Conservation (phyloP, 2,888 invertebrate species). For the Epiperipatus broadwayi region DNA sequence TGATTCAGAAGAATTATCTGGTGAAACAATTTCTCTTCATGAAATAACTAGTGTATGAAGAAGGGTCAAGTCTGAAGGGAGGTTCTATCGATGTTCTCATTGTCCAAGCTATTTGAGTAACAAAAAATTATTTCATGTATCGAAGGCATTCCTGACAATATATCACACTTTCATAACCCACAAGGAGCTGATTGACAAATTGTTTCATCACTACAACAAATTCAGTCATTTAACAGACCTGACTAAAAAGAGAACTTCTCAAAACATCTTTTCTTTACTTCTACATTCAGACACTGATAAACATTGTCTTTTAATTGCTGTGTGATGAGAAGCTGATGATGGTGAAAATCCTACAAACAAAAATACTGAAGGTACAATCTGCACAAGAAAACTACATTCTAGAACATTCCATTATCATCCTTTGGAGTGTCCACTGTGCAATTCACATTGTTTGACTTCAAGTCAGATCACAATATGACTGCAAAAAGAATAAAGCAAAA, state of each 20-base stretch:
- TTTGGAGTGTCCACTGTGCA: conserved; percentile 38
- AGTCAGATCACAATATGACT: no score
- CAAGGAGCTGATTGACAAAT: conserved; percentile 58
- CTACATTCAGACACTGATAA: conserved; percentile 88
- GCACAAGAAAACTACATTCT: conserved; percentile 37
- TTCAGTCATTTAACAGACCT: conserved; percentile 45
- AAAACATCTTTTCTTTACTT: conserved; percentile 74
- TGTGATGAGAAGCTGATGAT: conserved; percentile 74
- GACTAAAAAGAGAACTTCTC: conserved; percentile 26
- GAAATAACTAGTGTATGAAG: no score
- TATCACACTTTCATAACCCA: conserved; percentile 88
- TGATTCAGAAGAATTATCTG: no score
- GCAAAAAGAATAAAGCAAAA: no score
- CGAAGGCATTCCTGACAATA: conserved; percentile 94
- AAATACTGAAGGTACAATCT: conserved; percentile 55
- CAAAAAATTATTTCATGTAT: conserved; percentile 74
- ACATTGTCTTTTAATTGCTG: conserved; percentile 80
- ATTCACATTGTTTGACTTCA: conserved; percentile 11
- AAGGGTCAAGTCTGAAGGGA: no score
- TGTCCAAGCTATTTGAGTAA: no score
- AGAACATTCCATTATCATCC: conserved; percentile 32
- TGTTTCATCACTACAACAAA: conserved; percentile 55
- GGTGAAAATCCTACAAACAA: conserved; percentile 70
- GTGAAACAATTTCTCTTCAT: no score
- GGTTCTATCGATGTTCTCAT: no score